These are phyloP conservation scores for Sphyrna mokarran DNA, from an alignment of 2,113 vertebrate species.

Conservation along the genomic window DNA sequence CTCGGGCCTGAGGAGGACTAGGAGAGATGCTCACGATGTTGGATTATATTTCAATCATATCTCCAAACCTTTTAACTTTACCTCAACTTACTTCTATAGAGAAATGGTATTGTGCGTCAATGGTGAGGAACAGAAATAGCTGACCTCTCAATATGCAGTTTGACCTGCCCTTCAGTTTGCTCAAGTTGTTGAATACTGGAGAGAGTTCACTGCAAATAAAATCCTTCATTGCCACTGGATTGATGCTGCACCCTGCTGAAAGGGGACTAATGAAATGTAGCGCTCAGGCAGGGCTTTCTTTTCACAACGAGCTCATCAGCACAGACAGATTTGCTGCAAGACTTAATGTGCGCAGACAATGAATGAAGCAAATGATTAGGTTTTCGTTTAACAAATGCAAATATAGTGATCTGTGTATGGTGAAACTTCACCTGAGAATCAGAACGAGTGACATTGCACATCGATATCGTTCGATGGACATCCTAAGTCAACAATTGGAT, in stretches of 20 bases:
- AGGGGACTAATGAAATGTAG: not conserved
- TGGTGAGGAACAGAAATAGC: not conserved
- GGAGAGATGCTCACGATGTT: not conserved
- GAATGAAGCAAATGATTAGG: not conserved
- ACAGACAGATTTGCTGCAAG: not conserved
- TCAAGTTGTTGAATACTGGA: not conserved
- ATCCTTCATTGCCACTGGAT: not conserved
- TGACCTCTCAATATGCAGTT: not conserved
- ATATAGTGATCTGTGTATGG: not conserved
- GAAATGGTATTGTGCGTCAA: not conserved
- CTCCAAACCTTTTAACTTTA: not conserved
- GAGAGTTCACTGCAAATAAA: not conserved
- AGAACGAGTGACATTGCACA: not conserved
- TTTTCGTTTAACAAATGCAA: not conserved
- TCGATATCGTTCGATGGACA: not conserved
- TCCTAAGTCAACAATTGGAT: not conserved
- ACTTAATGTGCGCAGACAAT: not conserved
- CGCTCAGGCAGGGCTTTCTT: not conserved
- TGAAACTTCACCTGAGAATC: not conserved
- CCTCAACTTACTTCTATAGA: not conserved
- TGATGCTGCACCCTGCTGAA: not conserved
- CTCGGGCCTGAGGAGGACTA: not conserved
- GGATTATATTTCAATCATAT: not conserved
- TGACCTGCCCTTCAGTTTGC: not conserved
- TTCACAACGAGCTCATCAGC: not conserved